Conservation (phyloP, 2,888 invertebrate species). For the Anoncus sp. region DNA sequence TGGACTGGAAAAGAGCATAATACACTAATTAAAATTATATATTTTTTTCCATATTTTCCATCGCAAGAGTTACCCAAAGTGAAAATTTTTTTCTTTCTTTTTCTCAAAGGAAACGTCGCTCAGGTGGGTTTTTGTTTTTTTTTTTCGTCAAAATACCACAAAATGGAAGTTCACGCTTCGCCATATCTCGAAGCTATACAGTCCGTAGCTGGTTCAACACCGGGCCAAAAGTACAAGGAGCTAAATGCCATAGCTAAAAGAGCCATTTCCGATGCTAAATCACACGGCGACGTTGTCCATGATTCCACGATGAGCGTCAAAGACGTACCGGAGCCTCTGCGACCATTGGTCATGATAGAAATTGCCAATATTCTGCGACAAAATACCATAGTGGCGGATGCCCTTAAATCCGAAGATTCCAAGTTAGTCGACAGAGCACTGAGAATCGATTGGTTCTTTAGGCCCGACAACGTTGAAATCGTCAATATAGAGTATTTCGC, state of each 20-base stretch:
- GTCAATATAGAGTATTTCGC: constrained; percentile 73
- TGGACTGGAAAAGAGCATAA: constrained; percentile 8
- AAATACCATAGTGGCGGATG: constrained; percentile 68
- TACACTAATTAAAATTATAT: too few relatives aligned
- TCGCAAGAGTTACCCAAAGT: too few relatives aligned
- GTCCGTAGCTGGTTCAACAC: constrained; percentile 71
- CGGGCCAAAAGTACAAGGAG: constrained; percentile 71
- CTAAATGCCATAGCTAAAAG: constrained; percentile 67
- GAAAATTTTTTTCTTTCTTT: too few relatives aligned
- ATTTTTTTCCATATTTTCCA: too few relatives aligned
- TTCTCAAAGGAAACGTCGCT: background rate
- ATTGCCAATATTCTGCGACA: constrained; percentile 70
- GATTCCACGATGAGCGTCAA: background rate
- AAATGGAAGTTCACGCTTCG: constrained; percentile 47
- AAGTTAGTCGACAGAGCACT: constrained; percentile 74
- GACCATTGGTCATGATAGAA: constrained; percentile 71
- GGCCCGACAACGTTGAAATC: constrained; percentile 65
- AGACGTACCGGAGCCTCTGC: constrained; percentile 68
- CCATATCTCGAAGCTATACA: constrained; percentile 76
- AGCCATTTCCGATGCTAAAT: constrained; percentile 25
- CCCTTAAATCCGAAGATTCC: constrained; percentile 76
- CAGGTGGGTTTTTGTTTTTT: too few relatives aligned
- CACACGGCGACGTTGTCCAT: constrained; percentile 14
- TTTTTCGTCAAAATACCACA: background rate
- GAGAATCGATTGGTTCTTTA: constrained; percentile 75